Base-by-base conservation (phyloP, 2,888 invertebrate genomes). In the Cosmopolites sordidus region DNA sequence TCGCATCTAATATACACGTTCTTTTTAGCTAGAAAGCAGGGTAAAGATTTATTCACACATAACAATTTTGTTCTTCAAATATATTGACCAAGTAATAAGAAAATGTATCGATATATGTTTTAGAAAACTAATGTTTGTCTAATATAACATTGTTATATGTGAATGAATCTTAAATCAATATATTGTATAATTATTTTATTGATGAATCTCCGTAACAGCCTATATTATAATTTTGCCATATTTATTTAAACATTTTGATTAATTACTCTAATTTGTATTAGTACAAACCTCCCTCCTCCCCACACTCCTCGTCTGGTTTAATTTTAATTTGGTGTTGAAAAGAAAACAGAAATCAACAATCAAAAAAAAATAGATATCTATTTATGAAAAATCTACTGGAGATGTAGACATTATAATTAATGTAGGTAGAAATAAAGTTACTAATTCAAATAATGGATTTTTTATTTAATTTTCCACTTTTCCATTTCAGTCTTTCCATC, bases 121-220 rank as follows among this genome's bases (percentile, higher is more conserved):
- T 11, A 4, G 3, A 33, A 33, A 6, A 33, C 11, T 6, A 33
- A 3, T 33, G 33, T 3, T 5, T 22, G 22, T 22, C 3, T 22
- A 22, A 33, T 12, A 33, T 33, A 33, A 12, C 11, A 9, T 33
- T 9, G 11, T 5, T 11, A 9, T 33, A 9, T 5, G 33, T 33
- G 33, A 9, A 33, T 11, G 11, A 12, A 12, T 12, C 5, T 33
- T 33, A 11, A 33, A 9, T 12, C 11, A 33, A 9, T 33, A 33
- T 33, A 33, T 12, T 33, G 11, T 33, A 33, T 33, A 4, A 15
- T 47, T 33, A 44, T 27, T 49, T 42, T 40, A 9, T 55, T 48
- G 33, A 47, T 33, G 55, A 55, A 55, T 55, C 55, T 55, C 55
- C 51, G 51, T 55, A 46, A 42, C 46, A 55, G 39, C 55, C 29